Conservation (phyloP, 2,888 invertebrate species). For the Rhingia rostrata region DNA sequence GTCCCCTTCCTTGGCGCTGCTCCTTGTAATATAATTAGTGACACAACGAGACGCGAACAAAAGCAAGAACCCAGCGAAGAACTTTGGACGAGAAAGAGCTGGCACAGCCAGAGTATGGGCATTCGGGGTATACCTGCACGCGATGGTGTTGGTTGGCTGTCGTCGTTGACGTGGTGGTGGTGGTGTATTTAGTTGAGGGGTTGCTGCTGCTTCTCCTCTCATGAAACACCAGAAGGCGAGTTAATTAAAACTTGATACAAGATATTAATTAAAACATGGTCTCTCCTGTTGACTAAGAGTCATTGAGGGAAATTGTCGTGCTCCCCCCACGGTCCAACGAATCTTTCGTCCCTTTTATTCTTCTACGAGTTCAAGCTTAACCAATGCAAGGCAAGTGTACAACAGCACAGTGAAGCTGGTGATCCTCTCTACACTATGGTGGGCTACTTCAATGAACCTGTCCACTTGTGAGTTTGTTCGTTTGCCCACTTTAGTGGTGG, state of each 20-base stretch:
- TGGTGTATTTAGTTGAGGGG: constrained; percentile 48
- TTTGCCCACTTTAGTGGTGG: constrained; percentile 63
- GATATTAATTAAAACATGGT: constrained; percentile 77
- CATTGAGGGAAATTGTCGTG: constrained; percentile 75
- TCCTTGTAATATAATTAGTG: constrained; percentile 75
- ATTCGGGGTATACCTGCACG: constrained; percentile 18
- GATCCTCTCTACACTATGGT: constrained; percentile 49
- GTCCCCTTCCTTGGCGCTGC: constrained; percentile 52
- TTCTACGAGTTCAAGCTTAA: constrained; percentile 24
- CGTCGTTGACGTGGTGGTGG: constrained; percentile 2
- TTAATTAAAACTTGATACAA: constrained; percentile 77
- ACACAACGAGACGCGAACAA: constrained; percentile 71
- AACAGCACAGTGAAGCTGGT: constrained; percentile 24
- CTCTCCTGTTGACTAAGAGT: constrained; percentile 75
- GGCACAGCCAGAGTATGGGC: constrained; percentile 1
- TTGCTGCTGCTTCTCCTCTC: constrained; percentile 57
- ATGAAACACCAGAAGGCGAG: constrained; percentile 76
- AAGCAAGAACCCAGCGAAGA: constrained; percentile 60
- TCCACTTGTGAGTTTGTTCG: constrained; percentile 66
- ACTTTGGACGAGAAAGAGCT: constrained; percentile 52
- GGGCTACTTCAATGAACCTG: constrained; percentile 65
- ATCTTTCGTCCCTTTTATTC: constrained; percentile 53
- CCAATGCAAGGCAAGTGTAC: constrained; percentile 57
- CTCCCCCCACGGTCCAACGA: constrained; percentile 46
- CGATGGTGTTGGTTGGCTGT: constrained; percentile 23